Base-by-base conservation (phyloP, 2,797 vertebrate genomes). In the Salmo trutta region DNA sequence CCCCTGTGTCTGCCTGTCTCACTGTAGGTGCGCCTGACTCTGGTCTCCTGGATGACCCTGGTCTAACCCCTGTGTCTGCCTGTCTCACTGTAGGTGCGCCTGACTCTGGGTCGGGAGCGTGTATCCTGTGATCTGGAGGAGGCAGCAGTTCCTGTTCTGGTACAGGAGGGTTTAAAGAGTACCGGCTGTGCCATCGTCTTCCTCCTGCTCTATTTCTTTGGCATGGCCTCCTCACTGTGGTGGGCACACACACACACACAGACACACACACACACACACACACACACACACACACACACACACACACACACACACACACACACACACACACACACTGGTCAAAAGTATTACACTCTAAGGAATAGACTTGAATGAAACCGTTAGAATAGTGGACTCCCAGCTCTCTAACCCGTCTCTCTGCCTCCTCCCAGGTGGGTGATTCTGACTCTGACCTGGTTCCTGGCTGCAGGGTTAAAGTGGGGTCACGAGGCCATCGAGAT, bases 141-240 rank as follows among this genome's bases (percentile, higher is more conserved):
- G 81, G 95, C 97, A 59, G 93, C 95, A 17, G 96, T 97, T 77
- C 98, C 98, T 15, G 95, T 99, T 88, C 94, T 99, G 80, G 97
- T 99, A 80, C 97, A 99, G 92, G 98, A 99, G 92, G 98, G 98
- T 76, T 94, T 99, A 87, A 99, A 99, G 94, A 99, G 98, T 94
- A 99, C 98, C 52, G 97, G 98, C 90, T 99, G 98, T 86, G 98
- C 98, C 82, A 98, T 99, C 75, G 98, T 99, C 93, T 99, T 99
- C 93, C 96, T 99, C 85, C 95, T 99, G 84, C 97, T 98, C 91
- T 99, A 99, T 90, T 99, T 99, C 94, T 99, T 99, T 36, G 98
- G 98, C 89, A 99, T 99, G 98, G 98, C 98, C 71, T 98, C 98
- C 91, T 99, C 98, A 82, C 97, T 99, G 89, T 99, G 98, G 98